phyloP scores from a whole-genome alignment of 1,140 invertebrate genomes.

The Calliphora vicina region DNA sequence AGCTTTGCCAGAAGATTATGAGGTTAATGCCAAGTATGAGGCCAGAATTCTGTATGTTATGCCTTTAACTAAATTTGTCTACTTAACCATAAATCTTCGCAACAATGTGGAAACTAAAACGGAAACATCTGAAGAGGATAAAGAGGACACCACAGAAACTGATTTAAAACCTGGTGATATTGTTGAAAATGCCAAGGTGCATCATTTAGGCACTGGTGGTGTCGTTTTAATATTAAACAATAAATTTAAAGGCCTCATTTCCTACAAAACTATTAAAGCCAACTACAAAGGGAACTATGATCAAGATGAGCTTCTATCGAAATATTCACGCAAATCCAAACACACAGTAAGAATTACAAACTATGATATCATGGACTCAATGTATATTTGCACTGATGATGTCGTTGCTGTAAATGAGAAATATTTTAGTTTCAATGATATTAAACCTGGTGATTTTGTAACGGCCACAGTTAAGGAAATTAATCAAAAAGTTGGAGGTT shows the following conservation, averaged over 20 bases:
- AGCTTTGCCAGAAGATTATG: conserved; percentile 51
- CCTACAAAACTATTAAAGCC: conserved; percentile 64
- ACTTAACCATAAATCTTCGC: conserved; percentile 65
- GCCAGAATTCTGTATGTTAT: conserved; percentile 73
- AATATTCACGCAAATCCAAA: conserved; percentile 65
- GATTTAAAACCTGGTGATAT: conserved; percentile 65
- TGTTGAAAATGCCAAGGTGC: conserved; percentile 65
- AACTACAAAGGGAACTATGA: conserved; percentile 64
- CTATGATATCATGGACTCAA: conserved; percentile 67
- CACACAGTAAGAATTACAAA: conserved; percentile 69
- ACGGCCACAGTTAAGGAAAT: conserved; percentile 63
- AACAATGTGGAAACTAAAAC: conserved; percentile 19
- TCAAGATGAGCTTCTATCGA: conserved; percentile 58
- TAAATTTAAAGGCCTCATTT: conserved; percentile 67
- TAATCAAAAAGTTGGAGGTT: conserved; percentile 59
- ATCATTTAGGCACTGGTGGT: conserved; percentile 65
- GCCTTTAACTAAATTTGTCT: conserved; percentile 73
- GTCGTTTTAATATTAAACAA: conserved; percentile 67
- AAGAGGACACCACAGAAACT: not conserved
- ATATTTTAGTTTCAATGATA: conserved; percentile 64
- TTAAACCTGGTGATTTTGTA: conserved; percentile 66
- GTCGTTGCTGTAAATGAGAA: conserved; percentile 65
- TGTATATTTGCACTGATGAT: conserved; percentile 70
- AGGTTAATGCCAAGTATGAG: conserved; percentile 63
- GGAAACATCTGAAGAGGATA: conserved; percentile 40